Evolutionary conservation across 2,888 invertebrate species (phyloP).

Genomic region (Allophyes oxyacanthae): DNA sequence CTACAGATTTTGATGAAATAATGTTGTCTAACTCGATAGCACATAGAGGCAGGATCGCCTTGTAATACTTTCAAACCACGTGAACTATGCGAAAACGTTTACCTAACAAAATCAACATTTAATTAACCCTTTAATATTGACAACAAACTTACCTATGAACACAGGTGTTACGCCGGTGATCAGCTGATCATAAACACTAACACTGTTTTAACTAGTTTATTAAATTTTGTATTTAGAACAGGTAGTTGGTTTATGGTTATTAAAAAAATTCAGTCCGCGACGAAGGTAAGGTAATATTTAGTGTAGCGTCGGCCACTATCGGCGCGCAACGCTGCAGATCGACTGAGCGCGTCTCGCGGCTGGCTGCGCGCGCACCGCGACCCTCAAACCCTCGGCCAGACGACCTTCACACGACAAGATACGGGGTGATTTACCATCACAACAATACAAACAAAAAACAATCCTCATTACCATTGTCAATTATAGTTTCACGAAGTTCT

Average conservation of each 20-base stretch:
- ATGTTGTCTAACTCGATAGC: slow-evolving; percentile 63
- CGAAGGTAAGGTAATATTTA: slow-evolving; percentile 43
- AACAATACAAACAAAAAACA: slow-evolving; percentile 35
- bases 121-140: slow-evolving; percentile 62
- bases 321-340: slow-evolving; percentile 80
- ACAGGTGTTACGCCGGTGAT: slow-evolving; percentile 55
- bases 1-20: slow-evolving; percentile 56
- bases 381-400: slow-evolving; percentile 64
- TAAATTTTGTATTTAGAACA: slow-evolving; percentile 41
- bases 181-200: slow-evolving; percentile 51
- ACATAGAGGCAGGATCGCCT: slow-evolving; percentile 82
- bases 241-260: slow-evolving; percentile 58
- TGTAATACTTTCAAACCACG: slow-evolving; percentile 88
- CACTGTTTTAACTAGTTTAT: slow-evolving; percentile 45
- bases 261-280: slow-evolving; percentile 55
- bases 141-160: slow-evolving; percentile 71
- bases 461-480: neutral
- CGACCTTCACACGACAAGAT: slow-evolving; percentile 64
- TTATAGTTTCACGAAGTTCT: neutral
- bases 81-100: slow-evolving; percentile 85
- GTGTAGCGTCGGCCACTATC: slow-evolving; percentile 68
- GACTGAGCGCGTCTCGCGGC: slow-evolving; percentile 72
- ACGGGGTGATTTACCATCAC: slow-evolving; percentile 56
- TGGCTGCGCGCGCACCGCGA: slow-evolving; percentile 73
- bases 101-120: slow-evolving; percentile 76